Conservation (phyloP, 2,797 vertebrate genomes). For the Pangasius djambal region DNA sequence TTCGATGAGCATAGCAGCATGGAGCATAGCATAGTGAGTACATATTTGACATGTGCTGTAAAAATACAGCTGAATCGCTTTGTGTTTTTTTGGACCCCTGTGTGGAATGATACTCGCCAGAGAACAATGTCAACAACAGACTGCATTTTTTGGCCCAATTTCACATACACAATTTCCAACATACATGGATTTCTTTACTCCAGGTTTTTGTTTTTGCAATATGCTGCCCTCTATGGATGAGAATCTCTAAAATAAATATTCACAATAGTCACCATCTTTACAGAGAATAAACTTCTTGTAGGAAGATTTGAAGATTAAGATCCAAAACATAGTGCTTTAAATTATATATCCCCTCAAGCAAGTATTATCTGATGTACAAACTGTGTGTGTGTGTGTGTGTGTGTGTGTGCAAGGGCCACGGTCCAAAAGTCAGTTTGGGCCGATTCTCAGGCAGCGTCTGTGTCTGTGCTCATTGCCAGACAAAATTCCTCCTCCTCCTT, state of each 20-base stretch:
- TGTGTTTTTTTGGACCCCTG: background rate
- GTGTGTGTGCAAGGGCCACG: background rate
- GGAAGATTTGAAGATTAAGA: background rate
- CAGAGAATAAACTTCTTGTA: background rate
- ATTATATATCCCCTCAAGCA: background rate
- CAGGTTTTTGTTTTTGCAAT: background rate
- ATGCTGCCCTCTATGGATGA: constrained; percentile 24
- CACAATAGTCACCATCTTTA: background rate
- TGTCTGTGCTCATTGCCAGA: background rate
- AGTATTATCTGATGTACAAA: background rate
- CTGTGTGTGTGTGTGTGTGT: background rate
- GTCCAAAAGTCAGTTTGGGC: background rate
- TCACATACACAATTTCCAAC: background rate
- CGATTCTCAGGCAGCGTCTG: background rate
- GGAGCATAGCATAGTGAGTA: background rate
- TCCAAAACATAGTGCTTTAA: background rate
- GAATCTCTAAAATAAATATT: constrained; percentile 6
- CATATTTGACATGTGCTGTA: background rate
- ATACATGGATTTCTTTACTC: background rate
- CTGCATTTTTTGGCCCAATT: background rate
- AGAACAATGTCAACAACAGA: constrained; percentile 1
- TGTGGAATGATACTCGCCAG: background rate
- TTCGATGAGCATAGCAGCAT: background rate
- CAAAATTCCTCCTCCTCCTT: background rate
- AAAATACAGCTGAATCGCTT: background rate